Evolutionary conservation across 1,140 invertebrate species (phyloP).

Genomic region (Aethina tumida): DNA sequence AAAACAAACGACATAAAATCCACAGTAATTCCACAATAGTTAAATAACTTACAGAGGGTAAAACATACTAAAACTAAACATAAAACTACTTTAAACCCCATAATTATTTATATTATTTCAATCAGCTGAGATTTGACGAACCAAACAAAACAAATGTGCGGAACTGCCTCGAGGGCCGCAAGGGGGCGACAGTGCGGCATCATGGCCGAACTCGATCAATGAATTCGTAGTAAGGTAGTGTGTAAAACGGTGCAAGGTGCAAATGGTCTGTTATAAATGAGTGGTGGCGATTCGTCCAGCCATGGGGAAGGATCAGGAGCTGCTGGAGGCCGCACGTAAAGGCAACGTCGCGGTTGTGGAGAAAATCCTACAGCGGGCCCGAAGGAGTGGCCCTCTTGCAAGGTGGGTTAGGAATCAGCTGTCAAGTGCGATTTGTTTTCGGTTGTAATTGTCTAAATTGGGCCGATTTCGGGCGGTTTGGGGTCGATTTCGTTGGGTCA

Average conservation of each 20-base stretch:
- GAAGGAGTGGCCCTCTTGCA: constrained; percentile 84
- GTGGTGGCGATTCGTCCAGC: constrained; percentile 26
- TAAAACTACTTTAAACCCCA: constrained; percentile 1
- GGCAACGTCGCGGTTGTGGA: constrained; percentile 82
- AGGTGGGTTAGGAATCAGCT: constrained; percentile 56
- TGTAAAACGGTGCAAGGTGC: constrained; percentile 36
- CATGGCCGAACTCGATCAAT: constrained; percentile 66
- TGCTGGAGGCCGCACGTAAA: constrained; percentile 87
- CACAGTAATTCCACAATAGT: constrained; percentile 7
- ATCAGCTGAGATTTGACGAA: constrained; percentile 1
- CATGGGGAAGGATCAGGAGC: constrained; percentile 94
- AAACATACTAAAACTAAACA: not conserved
- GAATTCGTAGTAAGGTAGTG: constrained; percentile 44
- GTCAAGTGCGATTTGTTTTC: constrained; percentile 18
- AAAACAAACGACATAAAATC: too few relatives aligned
- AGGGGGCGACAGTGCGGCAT: constrained; percentile 47
- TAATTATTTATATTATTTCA: not conserved
- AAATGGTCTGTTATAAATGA: constrained; percentile 43
- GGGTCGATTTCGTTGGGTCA: not conserved
- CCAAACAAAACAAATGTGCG: constrained; percentile 1
- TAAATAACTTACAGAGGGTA: constrained; percentile 3
- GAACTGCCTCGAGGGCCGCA: constrained; percentile 27
- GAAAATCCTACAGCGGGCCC: constrained; percentile 84
- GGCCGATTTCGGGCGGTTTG: not conserved
- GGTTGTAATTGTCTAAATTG: not conserved